Percentiles rank a stretch among this genome's conserved stretches.
These are phyloP conservation scores for Diplolepis rosae DNA, from an alignment of 2,888 invertebrate genomes.

Conservation along the genomic window DNA sequence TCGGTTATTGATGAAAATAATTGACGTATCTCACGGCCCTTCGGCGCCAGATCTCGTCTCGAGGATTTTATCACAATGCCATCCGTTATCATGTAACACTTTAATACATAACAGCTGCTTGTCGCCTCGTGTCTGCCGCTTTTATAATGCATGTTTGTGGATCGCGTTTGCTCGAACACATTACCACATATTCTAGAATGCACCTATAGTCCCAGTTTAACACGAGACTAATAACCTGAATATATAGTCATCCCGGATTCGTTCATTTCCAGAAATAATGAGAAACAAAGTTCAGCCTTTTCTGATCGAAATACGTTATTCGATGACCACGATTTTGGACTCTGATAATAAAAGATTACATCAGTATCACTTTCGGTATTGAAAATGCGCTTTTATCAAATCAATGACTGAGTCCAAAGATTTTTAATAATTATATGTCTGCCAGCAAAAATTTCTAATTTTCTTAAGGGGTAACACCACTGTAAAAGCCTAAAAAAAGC, in stretches of 20 bases:
- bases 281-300: background rate
- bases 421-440: too few species aligned
- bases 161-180: background rate
- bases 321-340: too few species aligned
- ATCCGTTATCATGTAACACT: slow-evolving; percentile 18
- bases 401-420: too few species aligned
- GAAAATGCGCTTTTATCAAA: too few species aligned
- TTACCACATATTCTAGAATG: background rate
- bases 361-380: too few species aligned
- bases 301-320: too few species aligned
- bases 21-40: slow-evolving; percentile 12
- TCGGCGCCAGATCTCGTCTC: slow-evolving; percentile 9
- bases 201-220: background rate
- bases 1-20: slow-evolving; percentile 1
- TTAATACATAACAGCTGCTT: slow-evolving; percentile 21
- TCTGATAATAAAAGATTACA: too few species aligned
- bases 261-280: background rate
- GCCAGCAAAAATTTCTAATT: too few species aligned
- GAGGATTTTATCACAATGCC: slow-evolving; percentile 29
- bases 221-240: background rate
- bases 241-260: background rate
- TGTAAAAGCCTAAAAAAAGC: too few species aligned
- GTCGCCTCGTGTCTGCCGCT: background rate
- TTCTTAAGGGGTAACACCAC: too few species aligned
- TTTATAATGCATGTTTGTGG: slow-evolving; percentile 8